Conservation (phyloP, 2,113 vertebrate species). For the Camelus dromedarius region DNA sequence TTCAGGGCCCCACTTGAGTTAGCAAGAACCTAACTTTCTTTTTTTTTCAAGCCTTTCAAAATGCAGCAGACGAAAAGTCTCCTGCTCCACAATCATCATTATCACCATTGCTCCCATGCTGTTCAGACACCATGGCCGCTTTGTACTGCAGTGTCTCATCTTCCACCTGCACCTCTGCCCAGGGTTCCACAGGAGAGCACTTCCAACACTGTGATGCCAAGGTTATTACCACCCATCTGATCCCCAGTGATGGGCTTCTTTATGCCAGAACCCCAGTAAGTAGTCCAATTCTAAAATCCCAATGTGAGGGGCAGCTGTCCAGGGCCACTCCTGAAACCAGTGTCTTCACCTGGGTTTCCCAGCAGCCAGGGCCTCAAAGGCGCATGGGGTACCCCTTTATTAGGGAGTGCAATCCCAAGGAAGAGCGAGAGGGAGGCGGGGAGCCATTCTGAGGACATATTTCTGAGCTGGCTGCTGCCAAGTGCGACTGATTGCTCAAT, state of each 20-base stretch:
- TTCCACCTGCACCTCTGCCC: neutral
- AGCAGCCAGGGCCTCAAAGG: neutral
- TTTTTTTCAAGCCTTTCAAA: neutral
- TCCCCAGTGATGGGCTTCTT: neutral
- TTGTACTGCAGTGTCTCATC: neutral
- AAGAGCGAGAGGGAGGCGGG: neutral
- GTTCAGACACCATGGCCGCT: accelerated
- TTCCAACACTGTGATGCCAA: neutral
- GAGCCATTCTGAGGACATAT: neutral
- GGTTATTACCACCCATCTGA: neutral
- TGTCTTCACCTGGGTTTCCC: neutral
- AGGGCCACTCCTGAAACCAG: neutral
- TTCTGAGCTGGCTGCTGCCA: conserved; percentile 22
- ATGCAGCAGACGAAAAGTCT: neutral
- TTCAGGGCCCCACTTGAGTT: neutral
- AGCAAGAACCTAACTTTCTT: neutral
- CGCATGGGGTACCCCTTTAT: neutral
- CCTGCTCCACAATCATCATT: neutral
- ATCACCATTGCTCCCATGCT: too few relatives aligned
- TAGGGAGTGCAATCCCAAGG: neutral
- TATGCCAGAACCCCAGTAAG: neutral
- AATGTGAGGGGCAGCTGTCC: neutral
- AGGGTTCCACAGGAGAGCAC: neutral
- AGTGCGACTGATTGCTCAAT: conserved; percentile 64
- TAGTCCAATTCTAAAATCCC: neutral